A percentile compares a stretch with the other conserved stretches of the same genome.
Conservation (phyloP, 1,140 invertebrate genomes). For the Drosophila orena region DNA sequence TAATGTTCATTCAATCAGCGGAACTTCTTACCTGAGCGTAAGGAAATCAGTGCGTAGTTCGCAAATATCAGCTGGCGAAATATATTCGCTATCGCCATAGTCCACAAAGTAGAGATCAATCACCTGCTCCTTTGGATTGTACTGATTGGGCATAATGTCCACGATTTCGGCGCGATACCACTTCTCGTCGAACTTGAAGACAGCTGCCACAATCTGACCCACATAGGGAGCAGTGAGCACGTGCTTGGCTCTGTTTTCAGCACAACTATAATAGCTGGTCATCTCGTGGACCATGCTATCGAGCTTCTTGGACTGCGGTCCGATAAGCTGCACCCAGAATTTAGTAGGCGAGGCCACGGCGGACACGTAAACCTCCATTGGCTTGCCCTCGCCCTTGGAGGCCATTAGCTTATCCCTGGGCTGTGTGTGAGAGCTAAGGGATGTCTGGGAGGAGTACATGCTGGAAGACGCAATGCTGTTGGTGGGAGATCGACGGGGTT, state of each 20-base stretch:
- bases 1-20: background rate
- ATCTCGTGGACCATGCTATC: constrained; percentile 91
- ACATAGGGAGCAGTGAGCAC: constrained; percentile 86
- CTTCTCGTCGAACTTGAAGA: constrained; percentile 90
- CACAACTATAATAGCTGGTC: constrained; percentile 90
- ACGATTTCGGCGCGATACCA: constrained; percentile 88
- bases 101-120: constrained; percentile 92
- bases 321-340: constrained; percentile 94
- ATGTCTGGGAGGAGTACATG: constrained; percentile 78
- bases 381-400: constrained; percentile 85
- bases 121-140: constrained; percentile 86
- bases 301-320: constrained; percentile 88
- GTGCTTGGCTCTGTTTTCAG: constrained; percentile 88
- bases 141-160: constrained; percentile 87
- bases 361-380: constrained; percentile 92
- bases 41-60: constrained; percentile 91
- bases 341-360: constrained; percentile 91
- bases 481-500: constrained; percentile 85
- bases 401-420: constrained; percentile 80
- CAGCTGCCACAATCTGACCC: constrained; percentile 92
- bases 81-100: constrained; percentile 91
- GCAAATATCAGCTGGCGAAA: constrained; percentile 87
- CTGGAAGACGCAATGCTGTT: constrained; percentile 66
- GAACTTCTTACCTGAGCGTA: constrained; percentile 86
- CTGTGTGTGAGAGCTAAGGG: constrained; percentile 68